Percentiles rank a stretch among this genome's conserved stretches.
These are phyloP conservation scores for Protaetia brevitarsis DNA, from an alignment of 1,140 invertebrate species.

Conservation along the genomic window DNA sequence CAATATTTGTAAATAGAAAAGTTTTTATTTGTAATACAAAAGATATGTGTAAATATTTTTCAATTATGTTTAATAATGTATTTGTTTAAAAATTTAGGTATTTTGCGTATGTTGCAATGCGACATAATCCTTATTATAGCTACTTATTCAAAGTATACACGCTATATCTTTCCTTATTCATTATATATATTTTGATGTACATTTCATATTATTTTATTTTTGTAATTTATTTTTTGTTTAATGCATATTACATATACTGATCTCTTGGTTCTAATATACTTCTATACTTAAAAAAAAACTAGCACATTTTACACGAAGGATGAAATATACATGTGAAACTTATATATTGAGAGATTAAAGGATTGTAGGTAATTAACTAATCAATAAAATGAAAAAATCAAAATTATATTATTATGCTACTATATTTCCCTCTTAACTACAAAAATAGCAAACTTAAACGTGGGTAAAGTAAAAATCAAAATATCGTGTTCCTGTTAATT, in stretches of 20 bases:
- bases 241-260: conserved; percentile 15
- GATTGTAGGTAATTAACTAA: too few relatives aligned
- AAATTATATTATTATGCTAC: too few relatives aligned
- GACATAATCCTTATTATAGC: conserved; percentile 2
- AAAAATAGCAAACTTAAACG: too few relatives aligned
- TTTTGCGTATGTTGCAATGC: conserved; percentile 19
- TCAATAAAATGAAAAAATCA: too few relatives aligned
- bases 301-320: conserved; percentile 12
- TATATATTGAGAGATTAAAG: conserved; percentile 2
- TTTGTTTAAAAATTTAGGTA: conserved; percentile 19
- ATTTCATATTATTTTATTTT: conserved; percentile 19
- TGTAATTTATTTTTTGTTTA: conserved; percentile 15
- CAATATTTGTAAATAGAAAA: conserved; percentile 15
- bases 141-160: conserved; percentile 12
- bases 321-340: neutral
- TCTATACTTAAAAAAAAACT: conserved; percentile 6
- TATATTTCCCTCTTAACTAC: too few relatives aligned
- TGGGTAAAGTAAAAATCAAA: too few relatives aligned
- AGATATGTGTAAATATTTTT: conserved; percentile 11
- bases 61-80: neutral
- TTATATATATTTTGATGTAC: conserved; percentile 12
- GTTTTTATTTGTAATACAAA: conserved; percentile 18
- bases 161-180: neutral
- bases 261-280: conserved; percentile 19
- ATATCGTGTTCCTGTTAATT: too few relatives aligned